Evolutionary conservation across 2,888 invertebrate genomes (phyloP), one percentile per base, ranked within the genome.

Genomic region (Erebia aethiops): DNA sequence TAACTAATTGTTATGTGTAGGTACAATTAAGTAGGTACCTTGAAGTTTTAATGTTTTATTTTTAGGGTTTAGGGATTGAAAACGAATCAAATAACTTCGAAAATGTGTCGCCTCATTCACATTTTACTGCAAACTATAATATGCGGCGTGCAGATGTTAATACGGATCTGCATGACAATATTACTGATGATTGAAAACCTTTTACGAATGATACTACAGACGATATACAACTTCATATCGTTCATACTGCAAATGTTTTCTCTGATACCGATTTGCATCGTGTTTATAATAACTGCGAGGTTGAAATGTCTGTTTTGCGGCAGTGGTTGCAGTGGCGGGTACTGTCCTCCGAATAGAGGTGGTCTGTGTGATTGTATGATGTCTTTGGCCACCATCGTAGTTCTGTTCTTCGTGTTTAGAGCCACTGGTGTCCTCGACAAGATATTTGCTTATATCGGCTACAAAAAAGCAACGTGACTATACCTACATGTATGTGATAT

Each of bases 181-280:
- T 82, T 92, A 57, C 84, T 92, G 41, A 90, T 90, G 90, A 70
- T 90, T 11, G 92, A 92, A 73, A 91, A 91, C 74, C 75, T 91
- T 2, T 82, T 91, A 69, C 81, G 89, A 69, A 89, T 89, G 89
- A 51, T 89, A 5, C 77, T 91, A 18, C 91, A 90, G 77, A 88
- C 90, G 1, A n/a, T 87, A 2, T 91, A 92, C 79, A 91, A 91
- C 79, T 87, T 89, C 69, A 78, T 91, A 79, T 91, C 91, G 13
- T 89, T 89, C 69, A 0, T 90, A 66, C 77, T 91, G n/a, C 91
- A 92, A 81, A 81, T 89, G 79, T 64, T 89, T 71, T 90, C 91
- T 0, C 80, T 92, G 0, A 79, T 91, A 77, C 91, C 91, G 0
- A 88, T 92, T 63, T 91, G 91, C 72, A 63, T 86, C 1, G 87